phyloP scores from a whole-genome alignment of 2,113 vertebrate species.

The Tapirus terrestris region DNA sequence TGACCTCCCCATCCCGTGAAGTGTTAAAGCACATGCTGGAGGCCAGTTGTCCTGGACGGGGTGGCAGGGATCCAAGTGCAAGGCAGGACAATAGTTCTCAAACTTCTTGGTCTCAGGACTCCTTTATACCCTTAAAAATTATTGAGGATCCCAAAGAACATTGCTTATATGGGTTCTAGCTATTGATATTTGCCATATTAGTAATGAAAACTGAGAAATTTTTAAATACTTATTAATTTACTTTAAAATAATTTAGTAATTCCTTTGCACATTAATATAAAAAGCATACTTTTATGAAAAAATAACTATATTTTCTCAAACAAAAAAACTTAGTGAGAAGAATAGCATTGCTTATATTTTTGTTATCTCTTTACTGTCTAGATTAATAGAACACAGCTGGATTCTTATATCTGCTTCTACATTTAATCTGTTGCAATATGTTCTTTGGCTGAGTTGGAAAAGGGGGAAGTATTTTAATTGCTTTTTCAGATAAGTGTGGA shows the following conservation, averaged over 20 bases:
- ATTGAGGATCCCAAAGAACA: not conserved
- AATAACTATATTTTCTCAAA: conserved; percentile 19
- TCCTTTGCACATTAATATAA: not conserved
- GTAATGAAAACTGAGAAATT: not conserved
- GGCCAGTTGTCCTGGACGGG: not conserved
- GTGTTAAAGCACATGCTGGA: not conserved
- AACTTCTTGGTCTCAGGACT: not conserved
- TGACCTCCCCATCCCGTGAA: not conserved
- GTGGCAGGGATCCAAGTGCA: not conserved
- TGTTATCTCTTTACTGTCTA: not conserved
- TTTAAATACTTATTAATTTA: not conserved
- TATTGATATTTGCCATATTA: not conserved
- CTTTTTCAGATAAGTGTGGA: not conserved
- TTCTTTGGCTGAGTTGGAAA: not conserved
- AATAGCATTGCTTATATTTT: not conserved
- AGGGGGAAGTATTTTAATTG: not conserved
- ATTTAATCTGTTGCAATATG: not conserved
- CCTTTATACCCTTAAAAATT: not conserved
- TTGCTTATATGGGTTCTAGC: not conserved
- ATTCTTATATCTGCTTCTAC: not conserved
- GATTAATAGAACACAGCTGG: not conserved
- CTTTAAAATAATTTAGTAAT: not conserved
- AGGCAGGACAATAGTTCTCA: not conserved
- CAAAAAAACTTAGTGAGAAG: not conserved
- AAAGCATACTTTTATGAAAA: not conserved